A percentile compares a stretch with the other conserved stretches of the same genome.
Conservation (phyloP, 1,140 invertebrate species). For the Papilio glaucus region DNA sequence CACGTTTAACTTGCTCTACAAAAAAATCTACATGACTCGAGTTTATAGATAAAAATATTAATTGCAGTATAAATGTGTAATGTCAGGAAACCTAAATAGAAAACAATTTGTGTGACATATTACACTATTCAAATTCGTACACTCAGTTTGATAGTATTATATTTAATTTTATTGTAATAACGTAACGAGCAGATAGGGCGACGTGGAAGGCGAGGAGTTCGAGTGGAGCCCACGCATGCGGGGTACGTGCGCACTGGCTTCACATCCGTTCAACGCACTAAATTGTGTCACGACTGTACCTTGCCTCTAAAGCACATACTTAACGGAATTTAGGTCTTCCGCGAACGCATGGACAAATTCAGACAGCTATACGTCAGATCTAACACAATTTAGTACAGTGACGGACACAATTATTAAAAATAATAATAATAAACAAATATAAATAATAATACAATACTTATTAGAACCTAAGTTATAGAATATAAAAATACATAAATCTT, state of each 20-base stretch:
- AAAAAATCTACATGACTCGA: too few species aligned
- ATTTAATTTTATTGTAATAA: background rate
- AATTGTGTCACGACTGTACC: conserved; percentile 24
- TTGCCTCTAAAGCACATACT: background rate
- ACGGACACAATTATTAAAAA: background rate
- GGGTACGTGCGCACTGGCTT: conserved; percentile 39
- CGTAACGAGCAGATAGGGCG: conserved; percentile 31
- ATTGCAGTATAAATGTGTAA: too few species aligned
- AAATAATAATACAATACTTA: too few species aligned
- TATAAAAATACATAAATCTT: too few species aligned
- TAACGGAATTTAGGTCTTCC: conserved; percentile 5
- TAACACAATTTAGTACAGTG: background rate
- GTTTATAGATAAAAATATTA: too few species aligned
- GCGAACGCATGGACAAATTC: background rate
- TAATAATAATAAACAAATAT: too few species aligned
- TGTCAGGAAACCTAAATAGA: too few species aligned
- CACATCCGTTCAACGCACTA: conserved; percentile 26
- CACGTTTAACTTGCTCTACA: too few species aligned
- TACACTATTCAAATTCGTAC: too few species aligned
- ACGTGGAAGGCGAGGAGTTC: background rate
- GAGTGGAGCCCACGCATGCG: conserved; percentile 41
- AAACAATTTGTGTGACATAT: too few species aligned
- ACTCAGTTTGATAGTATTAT: too few species aligned
- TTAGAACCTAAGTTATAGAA: too few species aligned
- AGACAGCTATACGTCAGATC: background rate